A percentile compares a stretch with the other conserved stretches of the same genome.
Conservation (phyloP, 1,140 invertebrate species). For the Bombus ignitus region DNA sequence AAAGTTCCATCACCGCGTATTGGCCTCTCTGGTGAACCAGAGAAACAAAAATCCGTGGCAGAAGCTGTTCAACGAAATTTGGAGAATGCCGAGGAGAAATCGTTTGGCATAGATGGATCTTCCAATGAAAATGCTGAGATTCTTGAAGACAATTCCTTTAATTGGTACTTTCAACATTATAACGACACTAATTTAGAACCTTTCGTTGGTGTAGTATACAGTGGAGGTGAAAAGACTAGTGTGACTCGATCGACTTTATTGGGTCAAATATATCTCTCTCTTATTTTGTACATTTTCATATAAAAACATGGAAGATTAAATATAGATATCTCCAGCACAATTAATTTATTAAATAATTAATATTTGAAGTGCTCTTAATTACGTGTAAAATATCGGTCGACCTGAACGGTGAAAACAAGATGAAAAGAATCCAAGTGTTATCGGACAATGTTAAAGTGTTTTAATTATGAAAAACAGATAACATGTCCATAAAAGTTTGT, state of each 20-base stretch:
- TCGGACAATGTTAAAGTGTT: background rate
- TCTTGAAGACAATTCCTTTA: conserved; percentile 83
- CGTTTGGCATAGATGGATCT: conserved; percentile 22
- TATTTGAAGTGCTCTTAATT: background rate
- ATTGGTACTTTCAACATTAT: conserved; percentile 92
- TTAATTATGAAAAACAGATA: conserved; percentile 18
- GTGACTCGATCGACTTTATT: conserved; percentile 47
- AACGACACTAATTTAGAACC: conserved; percentile 88
- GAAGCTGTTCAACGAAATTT: conserved; percentile 45
- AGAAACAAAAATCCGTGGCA: conserved; percentile 42
- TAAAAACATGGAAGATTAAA: conserved; percentile 31
- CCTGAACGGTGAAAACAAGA: background rate
- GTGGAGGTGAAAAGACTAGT: conserved; percentile 43
- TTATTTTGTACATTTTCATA: conserved; percentile 39
- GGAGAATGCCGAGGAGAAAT: conserved; percentile 30
- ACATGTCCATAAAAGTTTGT: background rate
- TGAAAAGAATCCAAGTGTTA: background rate
- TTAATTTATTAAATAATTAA: conserved; percentile 23
- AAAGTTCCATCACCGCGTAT: conserved; percentile 84
- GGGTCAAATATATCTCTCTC: conserved; percentile 39
- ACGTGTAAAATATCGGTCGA: background rate
- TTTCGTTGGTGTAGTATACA: conserved; percentile 82
- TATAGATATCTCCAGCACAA: conserved; percentile 1
- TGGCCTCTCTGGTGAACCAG: conserved; percentile 58
- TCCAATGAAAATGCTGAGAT: conserved; percentile 64